phyloP scores from a whole-genome alignment of 2,113 vertebrate genomes.

The Catharus fuscescens region DNA sequence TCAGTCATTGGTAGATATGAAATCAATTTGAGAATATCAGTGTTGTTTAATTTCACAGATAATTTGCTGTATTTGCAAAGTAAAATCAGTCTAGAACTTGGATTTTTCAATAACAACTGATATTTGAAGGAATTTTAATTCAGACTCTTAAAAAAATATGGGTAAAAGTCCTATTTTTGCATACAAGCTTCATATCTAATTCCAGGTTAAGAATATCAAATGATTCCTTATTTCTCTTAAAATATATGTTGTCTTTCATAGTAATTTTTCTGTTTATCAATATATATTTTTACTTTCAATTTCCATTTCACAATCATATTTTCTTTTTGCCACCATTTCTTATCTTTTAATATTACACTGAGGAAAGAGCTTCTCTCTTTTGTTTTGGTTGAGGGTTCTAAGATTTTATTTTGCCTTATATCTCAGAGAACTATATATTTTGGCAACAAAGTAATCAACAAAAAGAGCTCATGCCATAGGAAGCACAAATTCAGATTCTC shows the following conservation, averaged over 20 bases:
- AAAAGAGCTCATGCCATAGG: neutral
- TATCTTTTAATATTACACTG: accelerated
- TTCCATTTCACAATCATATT: neutral
- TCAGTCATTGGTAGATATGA: neutral
- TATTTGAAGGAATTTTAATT: neutral
- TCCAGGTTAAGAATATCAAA: neutral
- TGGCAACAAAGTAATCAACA: neutral
- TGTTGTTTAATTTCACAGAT: neutral
- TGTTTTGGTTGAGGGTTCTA: neutral
- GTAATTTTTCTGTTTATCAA: neutral
- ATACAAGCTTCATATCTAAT: neutral
- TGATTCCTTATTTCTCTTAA: neutral
- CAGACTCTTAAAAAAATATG: neutral
- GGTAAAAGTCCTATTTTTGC: neutral
- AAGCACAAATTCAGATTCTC: neutral
- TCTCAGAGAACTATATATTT: neutral
- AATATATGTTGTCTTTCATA: neutral
- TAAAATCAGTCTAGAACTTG: neutral
- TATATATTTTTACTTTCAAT: neutral
- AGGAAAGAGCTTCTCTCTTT: accelerated
- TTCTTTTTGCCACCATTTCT: neutral
- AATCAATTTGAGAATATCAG: neutral
- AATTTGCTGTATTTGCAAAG: neutral
- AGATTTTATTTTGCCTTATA: neutral
- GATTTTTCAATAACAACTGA: neutral